Conservation (phyloP, 2,888 invertebrate species). For the Acanthoscelides obtectus region DNA sequence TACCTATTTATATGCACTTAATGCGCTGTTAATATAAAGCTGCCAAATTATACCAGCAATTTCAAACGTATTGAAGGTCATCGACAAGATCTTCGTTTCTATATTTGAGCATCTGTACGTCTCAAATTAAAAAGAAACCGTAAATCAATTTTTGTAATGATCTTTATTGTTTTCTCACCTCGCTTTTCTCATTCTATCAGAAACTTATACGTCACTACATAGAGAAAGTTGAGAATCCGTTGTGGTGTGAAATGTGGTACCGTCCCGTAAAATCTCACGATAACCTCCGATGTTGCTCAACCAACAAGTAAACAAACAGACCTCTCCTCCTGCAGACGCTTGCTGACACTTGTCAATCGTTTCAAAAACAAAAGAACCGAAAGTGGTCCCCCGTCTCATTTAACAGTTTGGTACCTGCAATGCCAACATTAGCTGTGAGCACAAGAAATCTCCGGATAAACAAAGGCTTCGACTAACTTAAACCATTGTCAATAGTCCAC, state of each 20-base stretch:
- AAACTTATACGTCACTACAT: no score
- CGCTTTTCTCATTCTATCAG: no score
- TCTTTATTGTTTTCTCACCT: no score
- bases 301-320: background rate
- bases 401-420: background rate
- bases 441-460: background rate
- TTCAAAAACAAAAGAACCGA: background rate
- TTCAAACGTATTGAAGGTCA: no score
- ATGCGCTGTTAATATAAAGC: no score
- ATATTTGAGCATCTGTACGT: no score
- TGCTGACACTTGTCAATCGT: background rate
- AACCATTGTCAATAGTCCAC: slow-evolving; percentile 43
- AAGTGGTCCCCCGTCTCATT: background rate
- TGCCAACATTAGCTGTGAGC: background rate
- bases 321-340: background rate
- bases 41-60: no score
- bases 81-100: no score
- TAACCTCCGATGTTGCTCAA: background rate
- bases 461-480: slow-evolving; percentile 1
- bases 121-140: no score
- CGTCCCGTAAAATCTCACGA: background rate
- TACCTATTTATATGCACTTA: no score
- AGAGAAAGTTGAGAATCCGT: no score
- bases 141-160: no score
- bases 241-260: background rate